Evolutionary conservation across 2,888 invertebrate genomes (phyloP).

Genomic region (Thecocarcelia acutangulata): DNA sequence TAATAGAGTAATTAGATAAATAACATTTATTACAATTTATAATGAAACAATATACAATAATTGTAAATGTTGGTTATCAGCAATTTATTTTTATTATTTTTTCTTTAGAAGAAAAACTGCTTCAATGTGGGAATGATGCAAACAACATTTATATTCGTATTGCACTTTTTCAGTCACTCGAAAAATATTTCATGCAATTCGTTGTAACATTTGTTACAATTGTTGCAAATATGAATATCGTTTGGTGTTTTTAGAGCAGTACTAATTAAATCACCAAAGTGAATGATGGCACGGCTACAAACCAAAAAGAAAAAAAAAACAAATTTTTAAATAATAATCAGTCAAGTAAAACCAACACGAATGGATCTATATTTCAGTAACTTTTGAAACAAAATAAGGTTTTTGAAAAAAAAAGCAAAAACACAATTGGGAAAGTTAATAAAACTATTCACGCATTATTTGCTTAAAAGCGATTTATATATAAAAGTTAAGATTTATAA

Average conservation of each 20-base stretch:
- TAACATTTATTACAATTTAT: constrained; percentile 35
- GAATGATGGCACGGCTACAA: not conserved
- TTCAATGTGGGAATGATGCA: constrained; percentile 28
- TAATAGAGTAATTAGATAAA: constrained; percentile 26
- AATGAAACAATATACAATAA: constrained; percentile 15
- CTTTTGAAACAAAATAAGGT: not conserved
- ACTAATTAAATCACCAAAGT: constrained; percentile 57
- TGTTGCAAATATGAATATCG: constrained; percentile 28
- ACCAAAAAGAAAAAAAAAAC: constrained; percentile 2
- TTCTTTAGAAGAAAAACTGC: not conserved
- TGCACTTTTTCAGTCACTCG: constrained; percentile 16
- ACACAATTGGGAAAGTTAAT: constrained; percentile 53
- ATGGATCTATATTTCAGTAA: constrained; percentile 16
- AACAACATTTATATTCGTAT: not conserved
- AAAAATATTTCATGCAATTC: constrained; percentile 11
- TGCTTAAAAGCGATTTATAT: constrained; percentile 7
- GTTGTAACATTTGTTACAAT: constrained; percentile 21
- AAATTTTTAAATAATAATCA: constrained; percentile 52
- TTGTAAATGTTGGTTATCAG: constrained; percentile 3
- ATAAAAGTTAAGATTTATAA: too few species aligned
- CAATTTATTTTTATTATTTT: constrained; percentile 1
- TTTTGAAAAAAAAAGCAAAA: not conserved
- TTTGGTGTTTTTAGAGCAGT: constrained; percentile 58
- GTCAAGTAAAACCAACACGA: constrained; percentile 61
- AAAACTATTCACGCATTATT: constrained; percentile 20